phyloP scores from a whole-genome alignment of 1,140 invertebrate species.

The Sycobia sp. region DNA sequence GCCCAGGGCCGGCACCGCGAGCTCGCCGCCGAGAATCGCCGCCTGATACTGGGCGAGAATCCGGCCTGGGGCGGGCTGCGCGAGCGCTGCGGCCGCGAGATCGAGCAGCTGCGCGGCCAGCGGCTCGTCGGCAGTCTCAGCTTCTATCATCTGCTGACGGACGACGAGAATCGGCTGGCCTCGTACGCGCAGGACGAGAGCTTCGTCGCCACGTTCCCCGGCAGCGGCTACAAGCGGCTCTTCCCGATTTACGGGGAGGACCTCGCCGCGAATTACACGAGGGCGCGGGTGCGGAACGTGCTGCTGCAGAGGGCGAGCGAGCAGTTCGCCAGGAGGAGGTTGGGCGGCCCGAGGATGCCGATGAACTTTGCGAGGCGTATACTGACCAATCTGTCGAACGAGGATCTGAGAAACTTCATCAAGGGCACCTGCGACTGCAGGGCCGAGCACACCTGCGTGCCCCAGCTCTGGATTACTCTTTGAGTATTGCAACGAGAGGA shows the following conservation, averaged over 20 bases:
- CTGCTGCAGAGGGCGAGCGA: background rate
- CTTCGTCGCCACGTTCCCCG: background rate
- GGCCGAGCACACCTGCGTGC: background rate
- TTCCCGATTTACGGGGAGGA: background rate
- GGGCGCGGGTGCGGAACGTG: background rate
- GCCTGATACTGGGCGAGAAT: background rate
- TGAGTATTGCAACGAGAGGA: too few relatives aligned
- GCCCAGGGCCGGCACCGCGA: too few relatives aligned
- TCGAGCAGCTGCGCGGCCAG: background rate
- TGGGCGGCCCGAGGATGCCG: background rate
- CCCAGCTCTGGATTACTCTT: background rate
- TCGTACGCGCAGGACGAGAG: too few relatives aligned
- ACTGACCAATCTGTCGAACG: background rate
- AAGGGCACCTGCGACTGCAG: background rate
- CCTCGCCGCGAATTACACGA: background rate
- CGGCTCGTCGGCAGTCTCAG: background rate
- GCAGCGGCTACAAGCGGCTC: background rate
- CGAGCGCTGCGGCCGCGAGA: background rate
- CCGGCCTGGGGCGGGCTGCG: background rate
- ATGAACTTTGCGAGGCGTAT: background rate
- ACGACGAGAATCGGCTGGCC: background rate
- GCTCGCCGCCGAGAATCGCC: too few relatives aligned
- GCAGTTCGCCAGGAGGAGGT: background rate
- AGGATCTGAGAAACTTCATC: constrained; percentile 4
- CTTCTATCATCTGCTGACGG: background rate